Evolutionary conservation across 30 jellyfish, hydroid and myxozoan genomes (phyloP).

Genomic region (Chironex yamaguchii): DNA sequence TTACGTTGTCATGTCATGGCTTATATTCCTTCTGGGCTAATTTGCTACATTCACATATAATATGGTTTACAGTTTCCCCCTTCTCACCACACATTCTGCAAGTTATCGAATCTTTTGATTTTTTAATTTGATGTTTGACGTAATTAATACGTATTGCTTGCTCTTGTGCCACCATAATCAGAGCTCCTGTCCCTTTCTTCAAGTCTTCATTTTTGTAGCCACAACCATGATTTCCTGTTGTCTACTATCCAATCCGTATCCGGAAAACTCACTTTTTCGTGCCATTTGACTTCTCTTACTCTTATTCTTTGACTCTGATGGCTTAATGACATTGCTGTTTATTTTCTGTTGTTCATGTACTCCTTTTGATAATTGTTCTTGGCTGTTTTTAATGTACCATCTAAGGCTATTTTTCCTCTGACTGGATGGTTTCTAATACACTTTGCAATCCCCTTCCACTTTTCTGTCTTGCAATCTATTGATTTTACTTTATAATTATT

Average conservation of each 20-base stretch:
- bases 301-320: slow-evolving; percentile 42
- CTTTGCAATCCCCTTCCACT: too few species aligned
- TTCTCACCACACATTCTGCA: slow-evolving; percentile 9
- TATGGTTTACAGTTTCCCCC: background rate
- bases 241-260: slow-evolving; percentile 9
- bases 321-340: slow-evolving; percentile 31
- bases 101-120: background rate
- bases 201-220: slow-evolving; percentile 26
- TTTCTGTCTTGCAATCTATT: too few species aligned
- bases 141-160: slow-evolving; percentile 20
- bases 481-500: too few species aligned
- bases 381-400: too few species aligned
- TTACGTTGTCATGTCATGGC: slow-evolving; percentile 48
- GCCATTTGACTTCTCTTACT: slow-evolving; percentile 23
- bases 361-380: too few species aligned
- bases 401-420: too few species aligned
- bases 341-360: slow-evolving; percentile 44
- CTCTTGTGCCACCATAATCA: background rate
- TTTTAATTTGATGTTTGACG: background rate
- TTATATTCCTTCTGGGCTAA: slow-evolving; percentile 49
- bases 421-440: too few species aligned
- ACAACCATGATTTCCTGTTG: slow-evolving; percentile 32
- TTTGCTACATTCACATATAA: slow-evolving; percentile 59
- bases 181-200: slow-evolving; percentile 38
- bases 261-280: slow-evolving; percentile 6